phyloP scores from a whole-genome alignment of 92 coral and sea anemone species.

The Porites evermanni region DNA sequence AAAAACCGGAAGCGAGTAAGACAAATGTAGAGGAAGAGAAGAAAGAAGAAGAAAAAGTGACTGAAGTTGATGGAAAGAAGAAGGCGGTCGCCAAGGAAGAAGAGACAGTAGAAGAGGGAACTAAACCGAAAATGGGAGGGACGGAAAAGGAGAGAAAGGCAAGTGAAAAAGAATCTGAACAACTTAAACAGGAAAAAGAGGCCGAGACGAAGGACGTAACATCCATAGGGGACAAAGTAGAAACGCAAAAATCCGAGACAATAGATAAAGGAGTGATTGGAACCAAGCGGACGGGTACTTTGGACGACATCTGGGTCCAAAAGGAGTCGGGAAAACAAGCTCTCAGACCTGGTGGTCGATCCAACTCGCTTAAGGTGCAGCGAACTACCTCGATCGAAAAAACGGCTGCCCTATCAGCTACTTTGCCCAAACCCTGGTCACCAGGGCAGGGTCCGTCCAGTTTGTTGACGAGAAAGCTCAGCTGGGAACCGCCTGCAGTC shows the following conservation, averaged over 20 bases:
- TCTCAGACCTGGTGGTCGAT: slow-evolving; percentile 45
- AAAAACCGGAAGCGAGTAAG: slow-evolving; percentile 3
- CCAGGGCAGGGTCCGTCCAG: slow-evolving; percentile 63
- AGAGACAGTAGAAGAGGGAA: slow-evolving; percentile 40
- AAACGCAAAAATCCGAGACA: slow-evolving; percentile 16
- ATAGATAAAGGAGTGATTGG: slow-evolving; percentile 33
- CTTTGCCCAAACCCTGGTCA: slow-evolving; percentile 89
- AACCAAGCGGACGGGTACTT: not conserved
- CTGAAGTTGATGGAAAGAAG: not conserved
- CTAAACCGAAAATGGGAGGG: slow-evolving; percentile 9
- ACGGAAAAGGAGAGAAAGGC: slow-evolving; percentile 20
- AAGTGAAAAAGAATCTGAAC: slow-evolving; percentile 14
- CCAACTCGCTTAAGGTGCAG: slow-evolving; percentile 35
- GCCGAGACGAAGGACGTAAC: slow-evolving; percentile 10
- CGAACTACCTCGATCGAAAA: slow-evolving; percentile 27
- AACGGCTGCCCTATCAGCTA: slow-evolving; percentile 70
- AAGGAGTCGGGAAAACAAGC: slow-evolving; percentile 44
- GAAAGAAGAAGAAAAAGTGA: slow-evolving; percentile 10
- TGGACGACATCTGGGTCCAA: slow-evolving; percentile 74
- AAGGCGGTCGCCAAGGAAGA: slow-evolving; percentile 4
- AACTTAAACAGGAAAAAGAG: slow-evolving; percentile 8
- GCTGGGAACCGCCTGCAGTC: slow-evolving; percentile 65
- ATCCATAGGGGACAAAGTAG: not conserved
- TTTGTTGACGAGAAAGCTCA: slow-evolving; percentile 67
- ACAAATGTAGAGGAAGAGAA: not conserved